Evolutionary conservation across 2,113 vertebrate genomes (phyloP).

Genomic region (Megaleporinus macrocephalus): DNA sequence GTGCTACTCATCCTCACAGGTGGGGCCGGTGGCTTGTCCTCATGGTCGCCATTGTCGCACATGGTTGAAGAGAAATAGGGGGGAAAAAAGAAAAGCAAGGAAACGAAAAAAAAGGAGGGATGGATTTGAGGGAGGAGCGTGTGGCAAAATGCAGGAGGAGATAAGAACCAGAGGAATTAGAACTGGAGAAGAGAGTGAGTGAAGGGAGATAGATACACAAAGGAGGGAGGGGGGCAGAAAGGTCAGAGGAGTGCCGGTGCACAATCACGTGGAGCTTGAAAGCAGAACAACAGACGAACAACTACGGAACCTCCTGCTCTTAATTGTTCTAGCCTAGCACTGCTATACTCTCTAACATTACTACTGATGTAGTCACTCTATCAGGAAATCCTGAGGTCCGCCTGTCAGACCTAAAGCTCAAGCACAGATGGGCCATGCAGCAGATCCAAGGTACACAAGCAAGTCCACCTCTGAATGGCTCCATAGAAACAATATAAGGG

Average conservation of each 20-base stretch:
- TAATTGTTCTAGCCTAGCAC: not conserved
- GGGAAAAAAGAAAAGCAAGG: constrained; percentile 27
- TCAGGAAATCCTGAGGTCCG: no score
- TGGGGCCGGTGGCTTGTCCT: constrained; percentile 98
- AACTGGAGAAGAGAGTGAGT: constrained; percentile 42
- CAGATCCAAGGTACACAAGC: no score
- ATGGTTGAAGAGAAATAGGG: constrained; percentile 75
- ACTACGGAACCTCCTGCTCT: constrained; percentile 1
- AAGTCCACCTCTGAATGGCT: no score
- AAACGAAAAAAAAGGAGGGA: constrained; percentile 48
- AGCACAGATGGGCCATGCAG: no score
- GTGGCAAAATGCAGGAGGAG: constrained; percentile 28
- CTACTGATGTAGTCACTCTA: no score
- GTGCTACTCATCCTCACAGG: constrained; percentile 93
- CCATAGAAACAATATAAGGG: no score
- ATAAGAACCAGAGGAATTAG: constrained; percentile 47
- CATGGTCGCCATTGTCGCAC: constrained; percentile 95
- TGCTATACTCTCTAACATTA: no score
- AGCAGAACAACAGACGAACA: constrained; percentile 6
- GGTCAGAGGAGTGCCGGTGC: constrained; percentile 55
- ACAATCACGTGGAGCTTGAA: constrained; percentile 56
- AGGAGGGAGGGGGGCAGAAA: constrained; percentile 48
- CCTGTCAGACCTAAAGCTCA: no score
- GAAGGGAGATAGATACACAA: constrained; percentile 36
- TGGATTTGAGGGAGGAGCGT: constrained; percentile 22